phyloP scores from a whole-genome alignment of 2,888 invertebrate species.

The Epirrita christyi region DNA sequence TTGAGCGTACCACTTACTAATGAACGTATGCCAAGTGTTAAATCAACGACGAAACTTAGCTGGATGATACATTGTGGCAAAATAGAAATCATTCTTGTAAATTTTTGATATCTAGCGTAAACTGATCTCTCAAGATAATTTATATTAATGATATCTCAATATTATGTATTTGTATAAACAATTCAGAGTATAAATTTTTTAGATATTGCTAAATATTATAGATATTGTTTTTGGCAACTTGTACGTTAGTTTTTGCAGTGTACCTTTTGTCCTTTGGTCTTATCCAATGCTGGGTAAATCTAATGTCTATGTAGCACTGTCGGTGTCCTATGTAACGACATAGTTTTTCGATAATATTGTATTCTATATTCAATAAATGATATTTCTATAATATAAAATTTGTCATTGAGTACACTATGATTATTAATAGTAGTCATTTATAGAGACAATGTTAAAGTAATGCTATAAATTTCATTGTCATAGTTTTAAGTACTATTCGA shows the following conservation, averaged over 20 bases:
- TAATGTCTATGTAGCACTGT: constrained; percentile 73
- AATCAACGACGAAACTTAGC: constrained; percentile 71
- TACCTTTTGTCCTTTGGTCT: constrained; percentile 52
- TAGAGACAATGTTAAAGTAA: constrained; percentile 75
- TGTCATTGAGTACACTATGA: constrained; percentile 79
- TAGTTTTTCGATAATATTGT: constrained; percentile 83
- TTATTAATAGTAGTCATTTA: constrained; percentile 78
- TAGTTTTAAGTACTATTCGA: constrained; percentile 80
- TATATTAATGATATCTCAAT: constrained; percentile 80
- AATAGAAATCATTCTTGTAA: constrained; percentile 77
- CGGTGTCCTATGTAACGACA: constrained; percentile 79
- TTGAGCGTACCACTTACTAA: constrained; percentile 71
- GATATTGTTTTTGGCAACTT: constrained; percentile 71
- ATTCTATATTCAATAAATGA: constrained; percentile 83
- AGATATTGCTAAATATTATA: constrained; percentile 71
- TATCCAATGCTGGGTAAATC: constrained; percentile 73
- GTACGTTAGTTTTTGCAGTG: constrained; percentile 71
- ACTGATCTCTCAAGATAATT: constrained; percentile 83
- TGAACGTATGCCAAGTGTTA: constrained; percentile 72
- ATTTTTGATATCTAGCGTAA: constrained; percentile 82
- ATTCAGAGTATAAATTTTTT: constrained; percentile 78
- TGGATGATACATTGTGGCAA: constrained; percentile 69
- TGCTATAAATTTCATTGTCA: constrained; percentile 81
- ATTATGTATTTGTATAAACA: constrained; percentile 80
- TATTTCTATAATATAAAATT: constrained; percentile 82